phyloP scores from a whole-genome alignment of 2,888 invertebrate genomes.

The Lithophane ornitopus region DNA sequence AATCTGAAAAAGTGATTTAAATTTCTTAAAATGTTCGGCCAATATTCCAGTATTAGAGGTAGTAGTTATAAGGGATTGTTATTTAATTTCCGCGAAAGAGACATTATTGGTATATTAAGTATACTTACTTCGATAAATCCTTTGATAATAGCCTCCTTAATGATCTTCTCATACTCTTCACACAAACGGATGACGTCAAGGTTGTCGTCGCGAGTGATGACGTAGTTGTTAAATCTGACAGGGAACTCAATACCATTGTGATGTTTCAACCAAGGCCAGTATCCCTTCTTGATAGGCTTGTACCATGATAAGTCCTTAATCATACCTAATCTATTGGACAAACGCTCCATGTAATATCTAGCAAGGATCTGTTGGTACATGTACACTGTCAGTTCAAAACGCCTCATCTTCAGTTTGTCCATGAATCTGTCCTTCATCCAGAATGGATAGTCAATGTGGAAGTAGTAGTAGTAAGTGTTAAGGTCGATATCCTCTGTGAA shows the following conservation, averaged over 20 bases:
- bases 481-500: constrained; percentile 92
- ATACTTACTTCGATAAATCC: constrained; percentile 87
- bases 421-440: constrained; percentile 90
- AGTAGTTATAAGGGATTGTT: neutral
- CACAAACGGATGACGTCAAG: constrained; percentile 76
- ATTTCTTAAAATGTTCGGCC: neutral
- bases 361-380: constrained; percentile 93
- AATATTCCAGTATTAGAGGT: neutral
- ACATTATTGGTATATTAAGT: neutral
- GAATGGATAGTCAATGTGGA: constrained; percentile 91
- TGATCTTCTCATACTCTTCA: constrained; percentile 88
- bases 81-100: neutral
- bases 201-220: constrained; percentile 78
- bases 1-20: constrained; percentile 69
- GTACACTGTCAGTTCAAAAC: constrained; percentile 90
- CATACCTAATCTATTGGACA: constrained; percentile 87
- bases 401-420: constrained; percentile 79
- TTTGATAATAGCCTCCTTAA: constrained; percentile 90
- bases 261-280: constrained; percentile 90
- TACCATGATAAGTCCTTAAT: constrained; percentile 86
- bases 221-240: constrained; percentile 86
- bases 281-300: constrained; percentile 86
- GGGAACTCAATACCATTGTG: constrained; percentile 90
- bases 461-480: constrained; percentile 91
- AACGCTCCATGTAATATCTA: constrained; percentile 90